Percentiles rank a stretch among this genome's conserved stretches.
Evolutionary conservation across 2,113 vertebrate genomes (phyloP).

Genomic region (Phylloscopus trochiloides): DNA sequence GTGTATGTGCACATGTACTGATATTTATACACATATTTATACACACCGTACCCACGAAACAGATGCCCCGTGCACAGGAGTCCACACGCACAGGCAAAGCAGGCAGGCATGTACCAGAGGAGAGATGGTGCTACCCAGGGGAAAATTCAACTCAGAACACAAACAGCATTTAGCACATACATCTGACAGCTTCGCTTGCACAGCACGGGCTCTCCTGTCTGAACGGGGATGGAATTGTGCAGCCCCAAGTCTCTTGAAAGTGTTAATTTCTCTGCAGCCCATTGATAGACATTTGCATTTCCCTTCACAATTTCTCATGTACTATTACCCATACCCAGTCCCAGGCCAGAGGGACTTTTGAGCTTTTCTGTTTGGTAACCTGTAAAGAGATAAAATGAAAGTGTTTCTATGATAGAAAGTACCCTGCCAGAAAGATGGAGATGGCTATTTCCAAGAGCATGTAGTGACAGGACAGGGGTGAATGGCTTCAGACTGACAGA

Average conservation of each 20-base stretch:
- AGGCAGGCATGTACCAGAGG: not conserved
- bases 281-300: not conserved
- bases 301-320: not conserved
- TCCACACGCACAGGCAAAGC: not conserved
- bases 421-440: not conserved
- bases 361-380: not conserved
- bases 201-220: not conserved
- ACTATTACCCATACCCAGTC: not conserved
- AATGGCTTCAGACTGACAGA: not conserved
- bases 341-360: not conserved
- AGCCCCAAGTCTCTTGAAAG: not conserved
- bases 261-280: not conserved
- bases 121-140: not conserved
- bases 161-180: not conserved
- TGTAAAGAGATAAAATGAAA: not conserved
- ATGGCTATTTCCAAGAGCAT: too few species aligned
- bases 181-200: not conserved
- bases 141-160: not conserved
- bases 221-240: accelerated
- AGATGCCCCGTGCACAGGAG: slow-evolving; percentile 22
- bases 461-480: not conserved
- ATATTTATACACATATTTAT: slow-evolving; percentile 37
- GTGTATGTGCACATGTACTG: slow-evolving; percentile 34
- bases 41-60: slow-evolving; percentile 49
- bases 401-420: not conserved